Conservation (phyloP, 1,140 invertebrate genomes). For the Scylla paramamosain region DNA sequence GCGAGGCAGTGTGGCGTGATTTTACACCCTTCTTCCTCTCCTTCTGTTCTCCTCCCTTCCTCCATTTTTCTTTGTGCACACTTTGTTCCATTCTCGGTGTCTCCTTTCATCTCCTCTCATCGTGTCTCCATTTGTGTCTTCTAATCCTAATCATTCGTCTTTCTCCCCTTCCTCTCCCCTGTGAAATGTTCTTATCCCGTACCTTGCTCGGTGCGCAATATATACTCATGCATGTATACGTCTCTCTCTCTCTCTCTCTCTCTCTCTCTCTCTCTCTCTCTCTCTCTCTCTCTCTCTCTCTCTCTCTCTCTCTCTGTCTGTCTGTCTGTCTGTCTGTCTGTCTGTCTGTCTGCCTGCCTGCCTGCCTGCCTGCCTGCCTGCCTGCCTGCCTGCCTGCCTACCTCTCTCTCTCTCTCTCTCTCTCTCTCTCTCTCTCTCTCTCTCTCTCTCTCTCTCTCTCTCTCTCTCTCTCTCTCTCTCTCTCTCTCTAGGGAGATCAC, state of each 20-base stretch:
- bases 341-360: not conserved
- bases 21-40: not conserved
- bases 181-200: not conserved
- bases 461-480: not conserved
- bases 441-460: constrained; percentile 1
- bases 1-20: not conserved
- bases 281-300: not conserved
- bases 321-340: not conserved
- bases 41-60: not conserved
- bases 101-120: not conserved
- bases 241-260: too few species aligned
- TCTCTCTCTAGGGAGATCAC: not conserved
- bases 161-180: not conserved
- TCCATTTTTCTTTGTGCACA: not conserved
- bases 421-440: not conserved
- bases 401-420: not conserved
- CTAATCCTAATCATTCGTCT: not conserved
- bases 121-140: constrained; percentile 1
- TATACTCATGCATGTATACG: not conserved
- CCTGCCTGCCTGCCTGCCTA: not conserved
- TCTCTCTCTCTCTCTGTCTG: not conserved
- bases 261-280: constrained; percentile 1
- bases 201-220: not conserved
- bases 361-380: not conserved
- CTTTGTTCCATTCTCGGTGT: too few species aligned